Conservation (phyloP, 2,888 invertebrate species). For the Hemicrepidius hirtus region DNA sequence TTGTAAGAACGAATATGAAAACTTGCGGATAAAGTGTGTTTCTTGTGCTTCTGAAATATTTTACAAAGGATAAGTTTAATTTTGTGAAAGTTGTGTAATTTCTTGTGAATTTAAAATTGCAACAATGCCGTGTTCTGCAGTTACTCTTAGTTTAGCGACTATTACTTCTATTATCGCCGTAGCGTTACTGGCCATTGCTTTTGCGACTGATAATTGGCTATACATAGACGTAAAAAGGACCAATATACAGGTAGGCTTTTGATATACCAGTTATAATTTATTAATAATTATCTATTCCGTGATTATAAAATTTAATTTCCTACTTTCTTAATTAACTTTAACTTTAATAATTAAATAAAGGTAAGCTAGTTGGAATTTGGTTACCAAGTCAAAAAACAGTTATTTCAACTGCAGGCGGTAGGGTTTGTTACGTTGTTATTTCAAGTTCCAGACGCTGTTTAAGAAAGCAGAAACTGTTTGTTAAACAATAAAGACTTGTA, state of each 20-base stretch:
- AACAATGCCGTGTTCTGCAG: slow-evolving; percentile 95
- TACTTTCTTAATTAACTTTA: no score
- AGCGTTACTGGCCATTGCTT: slow-evolving; percentile 93
- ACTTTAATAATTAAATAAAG: slow-evolving; percentile 1
- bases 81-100: slow-evolving; percentile 39
- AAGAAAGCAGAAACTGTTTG: slow-evolving; percentile 7
- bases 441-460: background rate
- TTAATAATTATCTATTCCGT: background rate
- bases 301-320: background rate
- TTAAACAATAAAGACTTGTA: slow-evolving; percentile 4
- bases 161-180: slow-evolving; percentile 96
- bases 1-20: slow-evolving; percentile 51
- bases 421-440: background rate
- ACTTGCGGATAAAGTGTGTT: slow-evolving; percentile 50
- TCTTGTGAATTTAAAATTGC: slow-evolving; percentile 40
- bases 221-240: slow-evolving; percentile 93
- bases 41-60: slow-evolving; percentile 21
- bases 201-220: slow-evolving; percentile 98
- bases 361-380: slow-evolving; percentile 13
- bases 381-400: slow-evolving; percentile 16
- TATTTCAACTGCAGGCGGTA: slow-evolving; percentile 10
- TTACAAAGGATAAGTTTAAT: slow-evolving; percentile 24
- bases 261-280: background rate
- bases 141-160: slow-evolving; percentile 95
- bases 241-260: slow-evolving; percentile 85